Base-by-base conservation (phyloP, 1,140 invertebrate species). In the Drosophila carrolli region DNA sequence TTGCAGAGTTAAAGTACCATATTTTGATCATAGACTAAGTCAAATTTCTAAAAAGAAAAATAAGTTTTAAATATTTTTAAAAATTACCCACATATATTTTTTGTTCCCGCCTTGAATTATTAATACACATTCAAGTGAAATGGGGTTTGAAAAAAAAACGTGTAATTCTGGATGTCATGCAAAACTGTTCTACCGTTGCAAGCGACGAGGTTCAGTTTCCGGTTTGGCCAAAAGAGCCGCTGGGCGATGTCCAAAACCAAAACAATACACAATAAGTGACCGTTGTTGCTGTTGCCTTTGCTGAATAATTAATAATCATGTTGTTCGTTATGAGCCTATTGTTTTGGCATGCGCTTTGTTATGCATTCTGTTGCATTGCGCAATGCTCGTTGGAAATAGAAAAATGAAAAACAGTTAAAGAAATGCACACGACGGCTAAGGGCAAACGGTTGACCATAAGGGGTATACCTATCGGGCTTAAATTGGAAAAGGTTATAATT, bases 321-420 rank as follows among this genome's bases (percentile, higher is more conserved):
- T 68, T 72, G 78, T 78, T 88, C 75, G 82, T 86, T 88, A 76
- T 82, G 65, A 38, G 66, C 59, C 79, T 54, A 88, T 86, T 86
- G 82, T 86, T 72, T 82, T 79, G 80, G 60, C 48, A 27, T 63
- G 55, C 50, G 83, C 72, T 76, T 66, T 83, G 75, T 86, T 89
- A 70, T 79, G 75, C 67, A 86, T 88, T 86, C 83, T 86, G 84
- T 88, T 86, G 83, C 83, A 86, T 89, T 86, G 83, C 71, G 83
- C 83, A 82, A 86, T 66, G 55, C 32, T 62, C 10, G 35, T 60
- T 27, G 44, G n/a, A 51, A 67, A 61, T 60, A 29, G 47, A 53
- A 44, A 75, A 50, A 70, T 61, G 55, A 23, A 61, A 68, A 59
- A 58, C 56, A 75, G 68, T 70, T 66, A 56, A 72, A 66, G 41